A percentile compares a stretch with the other conserved stretches of the same genome.
Evolutionary conservation across 2,113 vertebrate genomes (phyloP).

Genomic region (Syngnathus floridae): DNA sequence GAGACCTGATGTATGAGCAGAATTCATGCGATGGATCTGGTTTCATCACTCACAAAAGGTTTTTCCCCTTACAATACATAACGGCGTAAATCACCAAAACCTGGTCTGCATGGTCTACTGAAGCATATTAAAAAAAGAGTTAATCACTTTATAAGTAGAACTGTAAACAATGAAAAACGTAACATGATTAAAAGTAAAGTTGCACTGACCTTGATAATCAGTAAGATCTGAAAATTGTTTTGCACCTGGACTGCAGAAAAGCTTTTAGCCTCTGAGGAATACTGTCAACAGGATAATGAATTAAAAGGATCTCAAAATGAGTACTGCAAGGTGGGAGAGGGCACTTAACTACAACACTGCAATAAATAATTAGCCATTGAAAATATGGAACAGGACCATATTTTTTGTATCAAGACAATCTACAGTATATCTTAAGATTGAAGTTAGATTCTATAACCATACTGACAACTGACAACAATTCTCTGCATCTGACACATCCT

Average conservation of each 20-base stretch:
- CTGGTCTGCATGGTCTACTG: constrained; percentile 25
- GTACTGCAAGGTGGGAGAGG: neutral
- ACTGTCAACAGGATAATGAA: constrained; percentile 2
- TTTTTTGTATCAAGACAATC: neutral
- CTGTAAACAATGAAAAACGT: neutral
- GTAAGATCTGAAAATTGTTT: constrained; percentile 6
- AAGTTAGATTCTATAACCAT: neutral
- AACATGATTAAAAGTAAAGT: constrained; percentile 8
- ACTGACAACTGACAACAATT: too few relatives aligned
- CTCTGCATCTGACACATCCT: neutral
- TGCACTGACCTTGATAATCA: constrained; percentile 6
- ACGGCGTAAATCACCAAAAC: constrained; percentile 59
- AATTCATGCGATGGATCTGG: constrained; percentile 34
- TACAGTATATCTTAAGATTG: neutral
- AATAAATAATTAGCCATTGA: neutral
- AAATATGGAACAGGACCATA: neutral
- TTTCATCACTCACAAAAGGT: constrained; percentile 52
- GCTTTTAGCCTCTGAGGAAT: constrained; percentile 9
- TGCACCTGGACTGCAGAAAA: constrained; percentile 3
- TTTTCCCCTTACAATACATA: constrained; percentile 63
- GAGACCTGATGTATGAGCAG: constrained; percentile 32
- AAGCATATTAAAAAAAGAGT: neutral
- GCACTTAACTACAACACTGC: neutral
- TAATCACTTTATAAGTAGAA: neutral
- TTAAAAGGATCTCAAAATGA: neutral